phyloP scores from a whole-genome alignment of 2,888 invertebrate species.

The Heliconius charithonia region DNA sequence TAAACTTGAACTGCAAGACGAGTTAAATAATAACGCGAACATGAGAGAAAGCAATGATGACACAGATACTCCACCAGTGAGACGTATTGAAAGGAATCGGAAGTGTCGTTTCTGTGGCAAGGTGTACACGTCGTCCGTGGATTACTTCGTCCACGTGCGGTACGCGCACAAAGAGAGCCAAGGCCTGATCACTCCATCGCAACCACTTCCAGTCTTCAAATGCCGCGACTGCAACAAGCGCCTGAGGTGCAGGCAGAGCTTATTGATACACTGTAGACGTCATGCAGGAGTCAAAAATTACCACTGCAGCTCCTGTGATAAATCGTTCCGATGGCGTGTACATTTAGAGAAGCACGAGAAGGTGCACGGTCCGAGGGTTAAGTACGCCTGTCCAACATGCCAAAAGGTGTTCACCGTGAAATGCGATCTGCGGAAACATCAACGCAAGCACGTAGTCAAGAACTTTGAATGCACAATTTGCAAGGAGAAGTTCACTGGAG shows the following conservation, averaged over 20 bases:
- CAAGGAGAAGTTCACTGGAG: neutral
- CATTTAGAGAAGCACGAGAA: neutral
- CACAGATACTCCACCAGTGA: constrained; percentile 4
- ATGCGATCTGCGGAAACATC: neutral
- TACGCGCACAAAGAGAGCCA: constrained; percentile 70
- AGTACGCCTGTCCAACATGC: neutral
- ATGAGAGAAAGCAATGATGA: neutral
- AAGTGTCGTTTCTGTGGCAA: constrained; percentile 79
- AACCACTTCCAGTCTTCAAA: neutral
- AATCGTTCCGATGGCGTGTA: neutral
- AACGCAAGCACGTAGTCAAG: neutral
- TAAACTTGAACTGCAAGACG: neutral
- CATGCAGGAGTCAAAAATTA: neutral
- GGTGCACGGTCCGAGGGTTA: neutral
- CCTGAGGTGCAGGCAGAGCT: neutral
- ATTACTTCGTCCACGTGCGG: constrained; percentile 81
- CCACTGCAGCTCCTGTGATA: neutral
- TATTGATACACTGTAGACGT: neutral
- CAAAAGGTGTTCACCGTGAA: constrained; percentile 1
- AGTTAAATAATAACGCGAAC: neutral
- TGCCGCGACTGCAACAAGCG: neutral
- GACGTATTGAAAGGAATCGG: constrained; percentile 56
- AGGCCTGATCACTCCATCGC: neutral
- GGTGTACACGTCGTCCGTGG: constrained; percentile 74
- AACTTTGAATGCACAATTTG: neutral